phyloP scores from a whole-genome alignment of 2,888 invertebrate genomes.

The Melitaea athalia region DNA sequence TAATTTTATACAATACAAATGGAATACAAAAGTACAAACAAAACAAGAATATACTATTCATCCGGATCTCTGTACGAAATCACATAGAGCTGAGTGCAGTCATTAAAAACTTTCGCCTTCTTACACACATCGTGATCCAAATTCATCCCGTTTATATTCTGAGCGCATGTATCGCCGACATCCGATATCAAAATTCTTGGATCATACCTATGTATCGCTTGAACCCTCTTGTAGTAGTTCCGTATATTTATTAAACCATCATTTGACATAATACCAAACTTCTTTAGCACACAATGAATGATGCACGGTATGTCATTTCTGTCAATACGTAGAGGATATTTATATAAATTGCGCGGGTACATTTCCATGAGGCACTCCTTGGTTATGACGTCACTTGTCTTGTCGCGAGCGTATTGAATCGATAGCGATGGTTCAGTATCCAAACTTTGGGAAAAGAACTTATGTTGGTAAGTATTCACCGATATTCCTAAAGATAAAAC shows the following conservation, averaged over 20 bases:
- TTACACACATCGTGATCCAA: conserved; percentile 75
- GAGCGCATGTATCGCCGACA: conserved; percentile 74
- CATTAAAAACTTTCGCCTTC: conserved; percentile 76
- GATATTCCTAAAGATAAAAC: conserved; percentile 52
- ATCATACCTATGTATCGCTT: conserved; percentile 73
- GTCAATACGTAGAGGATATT: conserved; percentile 68
- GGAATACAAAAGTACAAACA: conserved; percentile 30
- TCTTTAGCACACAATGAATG: conserved; percentile 74
- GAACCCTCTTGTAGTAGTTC: conserved; percentile 72
- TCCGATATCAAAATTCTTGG: conserved; percentile 75
- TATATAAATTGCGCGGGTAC: conserved; percentile 73
- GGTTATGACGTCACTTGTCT: conserved; percentile 66
- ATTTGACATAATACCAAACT: conserved; percentile 75
- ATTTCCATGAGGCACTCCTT: conserved; percentile 70
- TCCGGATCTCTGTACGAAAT: conserved; percentile 65
- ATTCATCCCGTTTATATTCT: conserved; percentile 74
- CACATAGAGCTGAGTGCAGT: conserved; percentile 74
- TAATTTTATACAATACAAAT: background rate
- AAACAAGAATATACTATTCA: conserved; percentile 38
- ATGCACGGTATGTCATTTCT: conserved; percentile 74
- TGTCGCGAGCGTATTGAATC: conserved; percentile 70
- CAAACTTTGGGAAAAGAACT: conserved; percentile 63
- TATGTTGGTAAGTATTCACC: conserved; percentile 55
- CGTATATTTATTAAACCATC: conserved; percentile 71
- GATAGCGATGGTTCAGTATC: conserved; percentile 71